Conservation (phyloP, 2,888 invertebrate species). For the Trachelus tabidus region DNA sequence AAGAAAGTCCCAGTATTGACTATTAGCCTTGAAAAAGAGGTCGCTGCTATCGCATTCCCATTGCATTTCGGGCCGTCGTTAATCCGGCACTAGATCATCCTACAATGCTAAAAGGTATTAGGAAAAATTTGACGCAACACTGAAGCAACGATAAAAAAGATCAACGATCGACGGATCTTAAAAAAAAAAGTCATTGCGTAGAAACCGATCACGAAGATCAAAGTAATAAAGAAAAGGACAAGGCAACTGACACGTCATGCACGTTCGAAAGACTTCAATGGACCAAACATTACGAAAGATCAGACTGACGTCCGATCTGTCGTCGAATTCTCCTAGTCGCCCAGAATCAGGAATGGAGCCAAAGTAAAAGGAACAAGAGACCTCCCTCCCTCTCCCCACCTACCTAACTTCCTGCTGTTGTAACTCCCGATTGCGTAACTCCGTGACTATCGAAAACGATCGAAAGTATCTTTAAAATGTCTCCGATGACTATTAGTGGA, state of each 20-base stretch:
- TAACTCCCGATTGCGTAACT: background rate
- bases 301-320: background rate
- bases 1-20: background rate
- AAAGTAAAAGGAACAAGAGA: background rate
- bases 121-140: background rate
- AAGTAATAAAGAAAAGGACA: background rate
- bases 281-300: background rate
- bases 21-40: background rate
- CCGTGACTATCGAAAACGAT: background rate
- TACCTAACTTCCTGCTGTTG: background rate
- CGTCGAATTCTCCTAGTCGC: background rate
- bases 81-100: background rate
- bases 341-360: background rate
- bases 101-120: background rate
- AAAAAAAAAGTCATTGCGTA: background rate
- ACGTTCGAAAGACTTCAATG: background rate
- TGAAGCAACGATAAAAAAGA: background rate
- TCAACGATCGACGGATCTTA: background rate
- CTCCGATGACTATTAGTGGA: background rate
- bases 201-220: background rate
- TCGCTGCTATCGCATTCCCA: background rate
- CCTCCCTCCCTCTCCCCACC: too few species aligned
- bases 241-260: background rate
- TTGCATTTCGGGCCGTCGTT: background rate
- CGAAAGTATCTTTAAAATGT: background rate